Conservation (phyloP, 2,888 invertebrate genomes). For the Conistra vaccinii region DNA sequence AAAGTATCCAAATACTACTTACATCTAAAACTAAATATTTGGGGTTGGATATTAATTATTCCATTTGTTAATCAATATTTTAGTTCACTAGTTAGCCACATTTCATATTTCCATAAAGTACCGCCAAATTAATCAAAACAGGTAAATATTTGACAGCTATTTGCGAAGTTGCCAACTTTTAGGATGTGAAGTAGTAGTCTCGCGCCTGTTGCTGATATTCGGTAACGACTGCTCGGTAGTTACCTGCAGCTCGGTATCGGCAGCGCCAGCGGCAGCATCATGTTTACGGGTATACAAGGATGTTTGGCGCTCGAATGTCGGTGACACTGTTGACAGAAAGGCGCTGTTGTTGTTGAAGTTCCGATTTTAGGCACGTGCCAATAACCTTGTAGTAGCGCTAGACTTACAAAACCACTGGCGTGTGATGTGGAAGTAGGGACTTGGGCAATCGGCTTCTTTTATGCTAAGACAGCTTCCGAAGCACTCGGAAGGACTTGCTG, state of each 20-base stretch:
- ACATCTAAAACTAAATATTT: no score
- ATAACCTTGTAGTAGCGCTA: not conserved
- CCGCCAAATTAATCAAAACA: no score
- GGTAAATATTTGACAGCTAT: no score
- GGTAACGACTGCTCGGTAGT: not conserved
- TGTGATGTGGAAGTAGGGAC: not conserved
- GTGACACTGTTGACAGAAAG: not conserved
- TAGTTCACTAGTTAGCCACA: no score
- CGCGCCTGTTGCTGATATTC: not conserved
- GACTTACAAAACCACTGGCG: not conserved
- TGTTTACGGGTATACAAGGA: not conserved
- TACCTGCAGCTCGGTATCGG: not conserved
- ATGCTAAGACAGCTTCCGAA: not conserved
- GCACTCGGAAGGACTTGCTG: not conserved
- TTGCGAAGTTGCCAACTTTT: no score
- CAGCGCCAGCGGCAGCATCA: not conserved
- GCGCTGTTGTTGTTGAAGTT: not conserved
- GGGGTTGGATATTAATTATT: no score
- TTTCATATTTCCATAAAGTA: no score
- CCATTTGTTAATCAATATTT: no score
- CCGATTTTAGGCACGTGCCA: not conserved
- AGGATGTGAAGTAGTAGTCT: slow-evolving; percentile 26
- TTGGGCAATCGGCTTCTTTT: not conserved
- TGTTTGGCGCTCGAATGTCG: not conserved
- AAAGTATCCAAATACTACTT: no score